phyloP scores from a whole-genome alignment of 2,888 invertebrate genomes.

The Pyrrhosoma nymphula region DNA sequence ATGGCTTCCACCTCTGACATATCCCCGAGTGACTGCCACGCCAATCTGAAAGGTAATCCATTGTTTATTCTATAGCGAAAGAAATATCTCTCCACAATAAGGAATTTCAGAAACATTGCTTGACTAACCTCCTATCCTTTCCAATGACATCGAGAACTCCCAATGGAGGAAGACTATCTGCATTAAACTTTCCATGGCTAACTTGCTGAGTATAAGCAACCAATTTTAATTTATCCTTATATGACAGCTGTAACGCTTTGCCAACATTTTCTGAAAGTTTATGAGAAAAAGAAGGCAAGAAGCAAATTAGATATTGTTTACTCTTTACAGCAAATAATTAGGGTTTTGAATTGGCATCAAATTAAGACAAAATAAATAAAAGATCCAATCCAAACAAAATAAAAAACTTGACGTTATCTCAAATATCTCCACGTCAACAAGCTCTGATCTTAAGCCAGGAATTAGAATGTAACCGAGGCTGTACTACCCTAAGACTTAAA shows the following conservation, averaged over 20 bases:
- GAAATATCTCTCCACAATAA: background rate
- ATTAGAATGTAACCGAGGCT: too few relatives aligned
- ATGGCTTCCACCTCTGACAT: conserved; percentile 93
- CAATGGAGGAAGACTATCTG: conserved; percentile 87
- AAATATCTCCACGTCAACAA: too few relatives aligned
- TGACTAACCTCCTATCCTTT: conserved; percentile 87
- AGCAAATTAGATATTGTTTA: background rate
- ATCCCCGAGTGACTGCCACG: conserved; percentile 95
- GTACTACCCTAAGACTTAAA: too few relatives aligned
- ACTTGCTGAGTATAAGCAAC: conserved; percentile 97
- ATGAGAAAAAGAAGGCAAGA: conserved; percentile 71
- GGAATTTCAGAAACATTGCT: background rate
- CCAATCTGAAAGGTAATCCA: conserved; percentile 80
- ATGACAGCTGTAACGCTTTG: conserved; percentile 96
- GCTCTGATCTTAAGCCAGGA: too few relatives aligned
- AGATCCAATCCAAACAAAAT: background rate
- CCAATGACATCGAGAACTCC: conserved; percentile 98
- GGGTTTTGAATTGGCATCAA: background rate
- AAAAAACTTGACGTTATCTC: background rate
- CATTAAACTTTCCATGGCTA: conserved; percentile 88
- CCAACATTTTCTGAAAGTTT: conserved; percentile 93
- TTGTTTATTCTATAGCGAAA: background rate
- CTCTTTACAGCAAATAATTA: too few relatives aligned
- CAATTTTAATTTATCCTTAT: conserved; percentile 94
- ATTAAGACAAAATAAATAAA: background rate